phyloP scores from a whole-genome alignment of 2,113 vertebrate genomes.

The Pluvialis apricaria region DNA sequence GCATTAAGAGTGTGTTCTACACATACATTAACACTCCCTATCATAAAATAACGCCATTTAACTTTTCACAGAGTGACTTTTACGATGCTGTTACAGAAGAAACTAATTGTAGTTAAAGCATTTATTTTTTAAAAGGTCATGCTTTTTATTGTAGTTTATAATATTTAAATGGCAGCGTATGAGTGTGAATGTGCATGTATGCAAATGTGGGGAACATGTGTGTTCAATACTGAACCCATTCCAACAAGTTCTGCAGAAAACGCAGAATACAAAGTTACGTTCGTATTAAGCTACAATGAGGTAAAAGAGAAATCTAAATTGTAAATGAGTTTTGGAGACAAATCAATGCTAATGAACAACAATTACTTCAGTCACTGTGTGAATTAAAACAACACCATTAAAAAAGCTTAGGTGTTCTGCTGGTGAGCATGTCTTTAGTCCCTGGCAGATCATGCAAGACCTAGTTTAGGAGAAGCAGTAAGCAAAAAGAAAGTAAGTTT shows the following conservation, averaged over 20 bases:
- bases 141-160: conserved; percentile 11
- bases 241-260: conserved; percentile 15
- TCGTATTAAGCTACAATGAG: conserved; percentile 14
- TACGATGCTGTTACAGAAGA: conserved; percentile 50
- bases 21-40: conserved; percentile 58
- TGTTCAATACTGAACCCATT: not conserved
- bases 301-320: conserved; percentile 57
- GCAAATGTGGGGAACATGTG: not conserved
- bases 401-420: conserved; percentile 53
- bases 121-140: conserved; percentile 37
- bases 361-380: conserved; percentile 56
- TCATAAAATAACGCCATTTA: conserved; percentile 60
- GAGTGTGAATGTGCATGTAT: not conserved
- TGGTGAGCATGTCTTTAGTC: conserved; percentile 30
- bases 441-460: conserved; percentile 19
- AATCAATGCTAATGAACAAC: conserved; percentile 67
- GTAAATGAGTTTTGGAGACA: conserved; percentile 51
- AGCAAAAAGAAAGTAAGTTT: conserved; percentile 59
- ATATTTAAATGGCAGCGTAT: not conserved
- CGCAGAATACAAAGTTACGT: not conserved
- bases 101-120: conserved; percentile 53
- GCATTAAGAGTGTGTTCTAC: conserved; percentile 57
- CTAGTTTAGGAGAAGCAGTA: conserved; percentile 33
- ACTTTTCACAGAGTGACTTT: conserved; percentile 53
- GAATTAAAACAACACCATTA: conserved; percentile 65